Percentiles rank a stretch among this genome's conserved stretches.
These are phyloP conservation scores for Drosophila miranda DNA, from an alignment of 1,140 invertebrate genomes.

Conservation along the genomic window DNA sequence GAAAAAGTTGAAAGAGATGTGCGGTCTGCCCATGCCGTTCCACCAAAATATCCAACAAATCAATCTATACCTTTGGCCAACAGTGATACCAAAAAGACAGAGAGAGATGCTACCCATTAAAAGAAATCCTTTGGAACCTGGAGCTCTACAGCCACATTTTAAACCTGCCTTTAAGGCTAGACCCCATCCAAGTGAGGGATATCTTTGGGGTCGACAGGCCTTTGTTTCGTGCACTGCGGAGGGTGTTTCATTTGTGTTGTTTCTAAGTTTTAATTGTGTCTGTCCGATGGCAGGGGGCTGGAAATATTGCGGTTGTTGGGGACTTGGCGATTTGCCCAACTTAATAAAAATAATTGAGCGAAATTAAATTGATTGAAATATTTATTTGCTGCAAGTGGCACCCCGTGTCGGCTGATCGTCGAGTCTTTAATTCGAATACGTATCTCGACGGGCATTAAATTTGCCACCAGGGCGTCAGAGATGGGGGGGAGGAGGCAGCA, in stretches of 20 bases:
- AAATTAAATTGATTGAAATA: background rate
- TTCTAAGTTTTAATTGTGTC: constrained; percentile 53
- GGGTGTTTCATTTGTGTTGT: constrained; percentile 45
- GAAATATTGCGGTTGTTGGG: background rate
- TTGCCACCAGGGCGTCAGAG: constrained; percentile 14
- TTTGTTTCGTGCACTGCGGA: constrained; percentile 10
- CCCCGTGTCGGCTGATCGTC: background rate
- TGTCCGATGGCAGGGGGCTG: constrained; percentile 16
- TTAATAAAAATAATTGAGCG: constrained; percentile 1
- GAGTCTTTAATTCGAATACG: constrained; percentile 25
- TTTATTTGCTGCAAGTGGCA: constrained; percentile 7
- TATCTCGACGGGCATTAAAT: constrained; percentile 24
- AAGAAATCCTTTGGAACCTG: no score
- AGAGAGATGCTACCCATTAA: no score
- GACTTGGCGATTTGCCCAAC: background rate
- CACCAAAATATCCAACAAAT: no score
- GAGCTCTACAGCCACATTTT: no score
- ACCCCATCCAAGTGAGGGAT: no score
- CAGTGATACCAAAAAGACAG: no score
- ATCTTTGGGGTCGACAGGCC: no score
- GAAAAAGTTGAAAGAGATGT: no score
- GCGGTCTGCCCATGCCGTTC: no score
- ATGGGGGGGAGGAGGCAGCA: constrained; percentile 21
- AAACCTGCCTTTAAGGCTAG: no score
- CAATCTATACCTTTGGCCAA: no score